Base-by-base conservation (phyloP, 1,140 invertebrate genomes). In the Drusus annulatus region DNA sequence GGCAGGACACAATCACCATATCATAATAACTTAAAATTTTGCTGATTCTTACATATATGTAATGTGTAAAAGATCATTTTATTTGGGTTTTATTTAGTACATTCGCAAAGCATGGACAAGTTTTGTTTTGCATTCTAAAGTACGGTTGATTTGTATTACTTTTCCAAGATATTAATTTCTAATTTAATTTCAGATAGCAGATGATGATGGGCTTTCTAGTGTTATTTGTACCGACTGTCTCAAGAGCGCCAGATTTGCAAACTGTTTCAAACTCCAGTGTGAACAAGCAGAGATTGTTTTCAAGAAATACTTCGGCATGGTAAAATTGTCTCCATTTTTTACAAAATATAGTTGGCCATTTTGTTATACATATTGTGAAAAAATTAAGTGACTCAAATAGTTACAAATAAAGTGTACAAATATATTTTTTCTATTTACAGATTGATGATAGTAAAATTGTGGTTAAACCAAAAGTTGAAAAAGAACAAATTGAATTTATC, bases 221-320 rank as follows among this genome's bases (percentile, higher is more conserved):
- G 75, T 79, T n/a, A 88, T 90, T 15, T 90, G 89, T 75, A 81
- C 81, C 28, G 83, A 84, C 50, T 90, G 89, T 82, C 80, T 86
- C 8, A 80, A 85, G 73, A 81, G 88, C 50, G 81, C 89, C 2
- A 86, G 89, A 62, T 79, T 88, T 13, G 88, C 88, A 0, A 89
- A 87, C 31, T 81, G 88, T 52, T 90, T 90, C 74, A 89, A 88
- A 84, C 84, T 86, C 58, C 87, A 88, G 76, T 89, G 89, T 77
- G 87, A 90, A 84, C 85, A 85, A 77, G 81, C 87, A 2, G 88
- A 90, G 80, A 58, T 77, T 31, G 86, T 86, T 78, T 83, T 87
- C 45, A 83, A 85, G 50, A 80, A 84, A 56, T 82, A 81, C 78
- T 85, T 81, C 15, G 51, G 52, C 28, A 78, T 19, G 80, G 80